Base-by-base conservation (phyloP, 2,888 invertebrate species). In the Eilema griseolum region DNA sequence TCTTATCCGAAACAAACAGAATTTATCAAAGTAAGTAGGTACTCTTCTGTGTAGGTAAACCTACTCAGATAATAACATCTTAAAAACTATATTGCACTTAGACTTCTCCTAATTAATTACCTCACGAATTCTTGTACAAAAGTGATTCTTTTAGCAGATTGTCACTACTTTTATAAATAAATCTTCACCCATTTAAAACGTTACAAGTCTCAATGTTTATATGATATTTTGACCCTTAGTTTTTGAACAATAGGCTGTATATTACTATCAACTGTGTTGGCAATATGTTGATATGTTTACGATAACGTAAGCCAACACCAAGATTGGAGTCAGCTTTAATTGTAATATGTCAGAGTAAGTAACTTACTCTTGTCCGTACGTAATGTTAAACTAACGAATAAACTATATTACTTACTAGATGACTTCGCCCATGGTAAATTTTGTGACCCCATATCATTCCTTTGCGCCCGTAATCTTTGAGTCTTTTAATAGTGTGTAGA, bases 161-260 rank as follows among this genome's bases (percentile, higher is more conserved):
- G 61, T 67, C 20, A 52, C n/a, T 26, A 33, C 52, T 61, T 67
- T 62, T 67, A 67, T 67, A 67, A 52, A 14, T 61, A 12, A 24
- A 10, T n/a, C 20, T 33, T 24, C 23, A 2, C 20, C 7, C 10
- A 11, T 3, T 10, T 14, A 26, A 62, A 61, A 33, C 2, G 33
- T 24, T 12, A 0, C 20, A 56, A 26, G 33, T 37, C 12, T 56
- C 5, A 11, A 14, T 0, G 0, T 20, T 11, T 10, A 20, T 7
- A 37, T 33, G 3, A 8, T 2, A 57, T n/a, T 61, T 37, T 56
- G 26, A 33, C 20, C 56, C 31, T 56, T 67, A 67, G 2, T n/a
- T 0, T 0, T 16, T 7, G 16, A 12, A 0, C 0, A 2, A 0
- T 31, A 65, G 61, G 46, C 0, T 31, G 14, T 31, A 11, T 61